phyloP scores from a whole-genome alignment of 2,113 vertebrate genomes.

The Percina caprodes region DNA sequence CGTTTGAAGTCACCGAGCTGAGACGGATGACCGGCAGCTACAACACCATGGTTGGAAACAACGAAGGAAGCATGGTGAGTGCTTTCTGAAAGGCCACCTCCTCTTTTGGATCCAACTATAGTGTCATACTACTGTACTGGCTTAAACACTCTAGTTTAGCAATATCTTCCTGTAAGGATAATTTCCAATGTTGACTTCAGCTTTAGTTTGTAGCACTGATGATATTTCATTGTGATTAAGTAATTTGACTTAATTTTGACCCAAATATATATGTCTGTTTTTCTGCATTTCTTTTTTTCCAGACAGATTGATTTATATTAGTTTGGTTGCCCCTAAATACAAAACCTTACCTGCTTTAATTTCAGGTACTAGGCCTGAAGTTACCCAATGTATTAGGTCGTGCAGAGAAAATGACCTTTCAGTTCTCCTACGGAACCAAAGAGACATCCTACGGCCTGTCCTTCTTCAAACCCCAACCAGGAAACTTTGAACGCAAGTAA shows the following conservation, averaged over 20 bases:
- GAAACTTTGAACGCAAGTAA: conserved; percentile 95
- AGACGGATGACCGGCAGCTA: conserved; percentile 94
- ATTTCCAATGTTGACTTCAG: neutral
- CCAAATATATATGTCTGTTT: neutral
- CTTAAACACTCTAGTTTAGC: neutral
- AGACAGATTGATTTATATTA: neutral
- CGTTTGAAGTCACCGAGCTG: conserved; percentile 94
- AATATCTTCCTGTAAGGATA: neutral
- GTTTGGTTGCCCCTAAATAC: neutral
- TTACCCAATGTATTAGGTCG: conserved; percentile 94
- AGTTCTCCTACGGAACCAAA: conserved; percentile 98
- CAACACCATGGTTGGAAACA: conserved; percentile 99
- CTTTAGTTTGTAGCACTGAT: neutral
- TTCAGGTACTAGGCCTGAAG: conserved; percentile 94
- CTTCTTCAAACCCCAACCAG: conserved; percentile 95
- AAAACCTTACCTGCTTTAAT: neutral
- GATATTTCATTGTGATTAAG: neutral
- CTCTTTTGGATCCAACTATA: neutral
- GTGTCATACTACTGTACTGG: neutral
- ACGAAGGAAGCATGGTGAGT: conserved; percentile 98
- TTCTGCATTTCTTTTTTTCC: neutral
- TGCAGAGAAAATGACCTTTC: conserved; percentile 95
- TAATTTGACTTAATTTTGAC: neutral
- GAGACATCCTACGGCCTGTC: conserved; percentile 97
- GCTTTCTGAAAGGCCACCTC: neutral